Percentiles rank a stretch among this genome's conserved stretches.
Evolutionary conservation across 2,888 invertebrate species (phyloP).

Genomic region (Zaprionus bogoriensis): DNA sequence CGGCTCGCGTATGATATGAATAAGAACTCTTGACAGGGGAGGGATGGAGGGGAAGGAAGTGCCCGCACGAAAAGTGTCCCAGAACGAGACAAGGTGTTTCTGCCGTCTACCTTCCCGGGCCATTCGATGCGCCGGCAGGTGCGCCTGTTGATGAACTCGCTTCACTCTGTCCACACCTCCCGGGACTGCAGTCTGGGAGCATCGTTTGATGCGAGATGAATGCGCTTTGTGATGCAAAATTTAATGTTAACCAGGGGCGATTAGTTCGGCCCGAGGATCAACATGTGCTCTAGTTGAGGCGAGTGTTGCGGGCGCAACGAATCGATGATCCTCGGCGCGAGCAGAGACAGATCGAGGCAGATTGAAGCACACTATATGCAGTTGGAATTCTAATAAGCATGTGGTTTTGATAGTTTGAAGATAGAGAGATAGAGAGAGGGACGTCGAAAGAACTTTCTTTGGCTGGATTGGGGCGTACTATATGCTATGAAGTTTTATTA

Average conservation of each 20-base stretch:
- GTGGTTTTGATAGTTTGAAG: not conserved
- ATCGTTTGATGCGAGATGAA: constrained; percentile 60
- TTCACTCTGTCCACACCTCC: constrained; percentile 33
- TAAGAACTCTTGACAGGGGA: constrained; percentile 10
- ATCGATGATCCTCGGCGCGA: constrained; percentile 8
- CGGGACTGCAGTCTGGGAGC: constrained; percentile 2
- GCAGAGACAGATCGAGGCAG: not conserved
- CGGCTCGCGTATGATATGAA: constrained; percentile 65
- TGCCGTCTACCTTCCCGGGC: not conserved
- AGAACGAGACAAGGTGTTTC: constrained; percentile 62
- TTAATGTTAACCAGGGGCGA: constrained; percentile 41
- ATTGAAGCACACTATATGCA: not conserved
- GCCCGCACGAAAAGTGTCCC: constrained; percentile 43
- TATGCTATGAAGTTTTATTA: no score
- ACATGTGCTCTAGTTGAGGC: constrained; percentile 33
- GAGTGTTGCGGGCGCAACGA: constrained; percentile 7
- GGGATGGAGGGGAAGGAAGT: constrained; percentile 40
- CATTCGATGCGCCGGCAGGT: constrained; percentile 71
- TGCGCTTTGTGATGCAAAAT: constrained; percentile 67
- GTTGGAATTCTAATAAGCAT: not conserved
- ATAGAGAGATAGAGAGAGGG: no score
- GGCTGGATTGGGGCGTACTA: no score
- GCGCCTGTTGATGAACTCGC: constrained; percentile 40
- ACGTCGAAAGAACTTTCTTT: no score
- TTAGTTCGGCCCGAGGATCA: constrained; percentile 36